Evolutionary conservation across 2,888 invertebrate genomes (phyloP), one percentile per base, ranked within the genome.

Genomic region (Siphlonurus alternatus): DNA sequence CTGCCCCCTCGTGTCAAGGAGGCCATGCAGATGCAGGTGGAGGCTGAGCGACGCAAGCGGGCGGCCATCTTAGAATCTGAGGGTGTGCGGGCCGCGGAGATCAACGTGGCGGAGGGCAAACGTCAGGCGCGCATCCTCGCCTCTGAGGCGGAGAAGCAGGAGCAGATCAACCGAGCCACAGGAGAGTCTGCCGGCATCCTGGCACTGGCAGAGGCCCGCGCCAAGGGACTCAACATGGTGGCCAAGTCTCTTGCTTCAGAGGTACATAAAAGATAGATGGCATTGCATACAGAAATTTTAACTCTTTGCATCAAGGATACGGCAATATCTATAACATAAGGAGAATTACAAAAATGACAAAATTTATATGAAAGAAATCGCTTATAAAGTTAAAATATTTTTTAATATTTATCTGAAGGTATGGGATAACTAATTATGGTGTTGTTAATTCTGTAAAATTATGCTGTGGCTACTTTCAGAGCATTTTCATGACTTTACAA

Each of bases 21-120:
- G 76, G 99, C 99, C 0, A 99, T 99, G 99, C 99, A 99, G 77
- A 97, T 98, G 96, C 99, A 99, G 79, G 99, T 99, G 0, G 98
- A 99, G 77, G 99, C 99, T 0, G 99, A 99, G 75, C 79, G 99
- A 64, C 87, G 89, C 73, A 99, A 99, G 75, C 81, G 99, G 68
- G 99, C 99, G 0, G 89, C 94, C 19, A 91, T 99, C 72, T 79
- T 99, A 67, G 97, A 99, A 75, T 98, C 98, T 0, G 99, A 99
- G 79, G 97, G 97, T 74, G 81, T 86, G 10, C 80, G 92, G 24
- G 89, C 88, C 68, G 91, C 92, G 0, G 94, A 97, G 68, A 95
- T 99, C 65, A 99, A 99, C 76, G 90, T 96, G 3, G 99, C 99
- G 0, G 95, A 98, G 76, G 99, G 99, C 72, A 90, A 93, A 77